These are phyloP conservation scores for Eonycteris spelaea DNA, from an alignment of 2,113 vertebrate species.

Conservation along the genomic window DNA sequence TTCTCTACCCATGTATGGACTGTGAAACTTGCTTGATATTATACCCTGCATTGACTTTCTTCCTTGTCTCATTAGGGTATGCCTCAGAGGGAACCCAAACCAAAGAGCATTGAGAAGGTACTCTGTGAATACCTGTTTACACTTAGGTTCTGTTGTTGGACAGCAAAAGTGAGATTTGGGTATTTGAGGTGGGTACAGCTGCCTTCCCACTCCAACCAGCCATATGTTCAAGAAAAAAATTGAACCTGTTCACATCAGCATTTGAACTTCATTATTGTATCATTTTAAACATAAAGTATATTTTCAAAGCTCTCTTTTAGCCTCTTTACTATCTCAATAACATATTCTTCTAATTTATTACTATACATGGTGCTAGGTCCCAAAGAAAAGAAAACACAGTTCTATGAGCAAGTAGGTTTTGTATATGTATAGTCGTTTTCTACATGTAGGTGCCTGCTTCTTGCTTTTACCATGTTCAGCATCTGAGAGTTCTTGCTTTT, in stretches of 20 bases:
- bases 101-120: neutral
- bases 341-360: constrained; percentile 3
- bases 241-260: neutral
- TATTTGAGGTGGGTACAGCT: neutral
- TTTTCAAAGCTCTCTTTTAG: constrained; percentile 17
- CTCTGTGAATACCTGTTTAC: neutral
- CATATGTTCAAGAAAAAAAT: neutral
- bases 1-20: neutral
- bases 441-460: neutral
- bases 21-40: neutral
- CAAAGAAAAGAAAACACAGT: constrained; percentile 23
- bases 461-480: neutral
- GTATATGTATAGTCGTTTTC: neutral
- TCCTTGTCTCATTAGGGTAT: neutral
- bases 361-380: neutral
- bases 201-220: neutral
- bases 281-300: neutral
- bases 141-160: neutral
- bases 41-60: neutral
- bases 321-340: neutral
- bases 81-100: neutral
- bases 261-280: neutral
- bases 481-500: constrained; percentile 40
- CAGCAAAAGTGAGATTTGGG: neutral
- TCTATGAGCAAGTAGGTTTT: neutral